Evolutionary conservation across 2,797 vertebrate species (phyloP).

Genomic region (Diglossa cyanea): DNA sequence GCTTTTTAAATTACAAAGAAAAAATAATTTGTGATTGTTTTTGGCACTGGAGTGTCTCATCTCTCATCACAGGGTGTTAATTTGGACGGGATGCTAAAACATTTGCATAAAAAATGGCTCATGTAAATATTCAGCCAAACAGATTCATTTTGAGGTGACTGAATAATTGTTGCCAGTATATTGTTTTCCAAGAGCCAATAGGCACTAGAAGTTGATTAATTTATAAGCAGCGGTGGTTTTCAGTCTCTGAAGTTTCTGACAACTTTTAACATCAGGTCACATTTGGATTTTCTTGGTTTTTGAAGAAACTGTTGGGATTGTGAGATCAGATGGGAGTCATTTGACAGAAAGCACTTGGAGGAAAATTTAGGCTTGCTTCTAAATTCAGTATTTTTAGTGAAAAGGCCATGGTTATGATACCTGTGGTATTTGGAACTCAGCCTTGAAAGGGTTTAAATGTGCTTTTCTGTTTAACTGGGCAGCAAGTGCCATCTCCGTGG

Average conservation of each 20-base stretch:
- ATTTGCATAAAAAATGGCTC: slow-evolving; percentile 10
- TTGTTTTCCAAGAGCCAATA: background rate
- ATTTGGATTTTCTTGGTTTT: background rate
- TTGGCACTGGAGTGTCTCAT: background rate
- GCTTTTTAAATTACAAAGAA: slow-evolving; percentile 23
- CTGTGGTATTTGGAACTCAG: background rate
- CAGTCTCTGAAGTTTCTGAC: background rate
- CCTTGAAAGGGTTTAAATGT: background rate
- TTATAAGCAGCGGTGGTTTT: background rate
- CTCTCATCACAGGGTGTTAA: background rate
- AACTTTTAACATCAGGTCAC: background rate
- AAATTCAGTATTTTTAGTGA: background rate
- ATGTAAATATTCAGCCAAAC: background rate
- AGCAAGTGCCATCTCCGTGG: fast-evolving
- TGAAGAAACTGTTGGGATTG: background rate
- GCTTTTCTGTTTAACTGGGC: background rate
- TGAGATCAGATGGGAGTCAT: background rate
- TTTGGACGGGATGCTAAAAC: background rate
- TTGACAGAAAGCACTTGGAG: background rate
- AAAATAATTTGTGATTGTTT: background rate
- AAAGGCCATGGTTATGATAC: background rate
- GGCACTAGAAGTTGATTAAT: background rate
- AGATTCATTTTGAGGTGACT: background rate
- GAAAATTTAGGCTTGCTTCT: background rate
- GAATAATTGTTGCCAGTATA: background rate